A percentile compares a stretch with the other conserved stretches of the same genome.
These are phyloP conservation scores for Ptilorrhoa leucosticta DNA, from an alignment of 2,113 vertebrate genomes.

Conservation along the genomic window DNA sequence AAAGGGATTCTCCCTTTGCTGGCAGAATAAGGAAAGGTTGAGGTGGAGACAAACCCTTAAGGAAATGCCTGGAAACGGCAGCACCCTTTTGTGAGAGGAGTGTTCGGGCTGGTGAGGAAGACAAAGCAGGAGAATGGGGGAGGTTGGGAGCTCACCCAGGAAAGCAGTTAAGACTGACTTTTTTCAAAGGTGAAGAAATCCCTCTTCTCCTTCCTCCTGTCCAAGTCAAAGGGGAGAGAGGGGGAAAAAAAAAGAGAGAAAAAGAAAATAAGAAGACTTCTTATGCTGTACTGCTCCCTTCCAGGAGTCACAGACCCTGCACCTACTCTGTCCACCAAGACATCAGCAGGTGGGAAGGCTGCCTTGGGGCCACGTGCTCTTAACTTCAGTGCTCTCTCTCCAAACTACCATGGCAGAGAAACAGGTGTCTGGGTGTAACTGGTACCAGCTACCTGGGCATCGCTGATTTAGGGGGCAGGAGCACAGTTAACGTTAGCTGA, in stretches of 20 bases:
- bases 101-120: not conserved
- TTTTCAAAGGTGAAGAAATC: not conserved
- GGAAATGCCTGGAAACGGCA: not conserved
- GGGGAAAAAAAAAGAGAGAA: accelerated
- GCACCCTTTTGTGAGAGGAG: not conserved
- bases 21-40: not conserved
- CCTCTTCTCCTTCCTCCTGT: not conserved
- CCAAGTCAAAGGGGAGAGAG: not conserved
- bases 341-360: not conserved
- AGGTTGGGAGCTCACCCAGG: not conserved
- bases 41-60: not conserved
- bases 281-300: not conserved
- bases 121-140: not conserved
- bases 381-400: not conserved
- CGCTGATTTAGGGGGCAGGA: not conserved
- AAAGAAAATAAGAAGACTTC: not conserved
- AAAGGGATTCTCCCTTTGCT: not conserved
- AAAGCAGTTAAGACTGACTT: not conserved
- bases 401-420: not conserved
- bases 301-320: not conserved
- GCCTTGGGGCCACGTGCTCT: accelerated
- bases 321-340: not conserved
- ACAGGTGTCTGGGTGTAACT: not conserved
- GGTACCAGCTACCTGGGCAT: not conserved
- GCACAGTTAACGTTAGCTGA: not conserved